These are phyloP conservation scores for Poecile atricapillus DNA, from an alignment of 2,113 vertebrate species.

Conservation along the genomic window DNA sequence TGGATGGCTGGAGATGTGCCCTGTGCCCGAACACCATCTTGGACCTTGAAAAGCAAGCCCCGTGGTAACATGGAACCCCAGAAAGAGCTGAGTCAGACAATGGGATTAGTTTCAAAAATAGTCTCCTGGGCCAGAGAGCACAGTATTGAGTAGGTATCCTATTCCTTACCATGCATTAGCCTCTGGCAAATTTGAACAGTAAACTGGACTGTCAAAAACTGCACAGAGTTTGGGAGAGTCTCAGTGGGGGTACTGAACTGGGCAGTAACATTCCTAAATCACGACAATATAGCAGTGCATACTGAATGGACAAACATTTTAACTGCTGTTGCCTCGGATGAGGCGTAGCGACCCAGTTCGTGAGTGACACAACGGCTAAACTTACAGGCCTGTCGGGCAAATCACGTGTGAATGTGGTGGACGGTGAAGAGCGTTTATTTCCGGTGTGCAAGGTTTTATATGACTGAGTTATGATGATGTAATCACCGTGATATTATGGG, in stretches of 20 bases:
- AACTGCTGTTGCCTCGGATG: too few species aligned
- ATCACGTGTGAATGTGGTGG: too few species aligned
- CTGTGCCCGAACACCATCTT: background rate
- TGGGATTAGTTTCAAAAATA: background rate
- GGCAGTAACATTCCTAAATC: background rate
- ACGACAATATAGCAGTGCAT: accelerated
- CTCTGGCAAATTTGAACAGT: background rate
- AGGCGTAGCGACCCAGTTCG: too few species aligned
- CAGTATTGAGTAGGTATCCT: background rate
- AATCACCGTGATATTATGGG: too few species aligned
- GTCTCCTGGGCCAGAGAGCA: background rate
- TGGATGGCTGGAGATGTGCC: background rate
- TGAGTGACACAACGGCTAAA: too few species aligned
- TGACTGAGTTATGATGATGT: too few species aligned
- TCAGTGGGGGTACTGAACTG: background rate
- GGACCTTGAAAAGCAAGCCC: background rate
- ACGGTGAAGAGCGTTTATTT: too few species aligned
- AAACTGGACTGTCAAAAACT: background rate
- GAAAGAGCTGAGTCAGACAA: background rate
- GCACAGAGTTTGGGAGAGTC: accelerated
- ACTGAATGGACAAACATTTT: background rate
- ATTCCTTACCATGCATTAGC: background rate
- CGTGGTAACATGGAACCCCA: background rate
- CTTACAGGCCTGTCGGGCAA: too few species aligned
- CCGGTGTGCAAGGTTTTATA: too few species aligned